phyloP scores from a whole-genome alignment of 2,797 vertebrate genomes.

The Serranus cabrilla region DNA sequence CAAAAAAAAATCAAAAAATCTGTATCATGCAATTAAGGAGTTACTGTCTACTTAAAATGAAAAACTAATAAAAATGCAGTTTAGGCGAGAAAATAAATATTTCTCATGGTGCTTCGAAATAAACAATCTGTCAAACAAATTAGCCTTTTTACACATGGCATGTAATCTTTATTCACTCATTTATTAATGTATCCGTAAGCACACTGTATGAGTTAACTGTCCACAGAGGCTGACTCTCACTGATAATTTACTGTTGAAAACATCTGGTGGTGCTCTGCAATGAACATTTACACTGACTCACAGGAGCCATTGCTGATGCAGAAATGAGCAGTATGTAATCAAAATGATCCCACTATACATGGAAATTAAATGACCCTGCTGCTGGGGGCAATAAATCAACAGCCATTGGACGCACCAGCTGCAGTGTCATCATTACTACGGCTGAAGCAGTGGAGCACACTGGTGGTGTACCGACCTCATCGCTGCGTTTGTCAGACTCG shows the following conservation, averaged over 20 bases:
- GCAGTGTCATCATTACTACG: constrained; percentile 77
- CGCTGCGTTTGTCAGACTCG: constrained; percentile 35
- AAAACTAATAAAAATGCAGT: constrained; percentile 1
- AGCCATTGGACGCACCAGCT: constrained; percentile 76
- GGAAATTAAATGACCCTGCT: constrained; percentile 80
- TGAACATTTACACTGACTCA: constrained; percentile 77
- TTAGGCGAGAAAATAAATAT: constrained; percentile 5
- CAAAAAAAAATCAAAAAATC: constrained; percentile 44
- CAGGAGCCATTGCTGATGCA: constrained; percentile 75
- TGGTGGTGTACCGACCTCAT: constrained; percentile 46
- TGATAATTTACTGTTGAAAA: constrained; percentile 78
- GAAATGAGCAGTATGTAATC: constrained; percentile 78
- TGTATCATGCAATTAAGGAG: constrained; percentile 35
- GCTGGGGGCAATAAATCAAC: constrained; percentile 78
- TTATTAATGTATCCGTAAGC: constrained; percentile 58
- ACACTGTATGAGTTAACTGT: constrained; percentile 55
- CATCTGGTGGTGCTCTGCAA: constrained; percentile 74
- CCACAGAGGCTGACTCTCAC: constrained; percentile 60
- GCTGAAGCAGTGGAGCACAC: constrained; percentile 50
- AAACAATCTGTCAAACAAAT: constrained; percentile 52
- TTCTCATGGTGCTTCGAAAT: constrained; percentile 37
- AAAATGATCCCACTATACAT: constrained; percentile 79
- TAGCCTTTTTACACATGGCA: constrained; percentile 24
- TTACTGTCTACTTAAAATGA: constrained; percentile 1
- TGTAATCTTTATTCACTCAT: constrained; percentile 54